Base-by-base conservation (phyloP, 2,113 vertebrate genomes). In the Microcebus tavaratra region DNA sequence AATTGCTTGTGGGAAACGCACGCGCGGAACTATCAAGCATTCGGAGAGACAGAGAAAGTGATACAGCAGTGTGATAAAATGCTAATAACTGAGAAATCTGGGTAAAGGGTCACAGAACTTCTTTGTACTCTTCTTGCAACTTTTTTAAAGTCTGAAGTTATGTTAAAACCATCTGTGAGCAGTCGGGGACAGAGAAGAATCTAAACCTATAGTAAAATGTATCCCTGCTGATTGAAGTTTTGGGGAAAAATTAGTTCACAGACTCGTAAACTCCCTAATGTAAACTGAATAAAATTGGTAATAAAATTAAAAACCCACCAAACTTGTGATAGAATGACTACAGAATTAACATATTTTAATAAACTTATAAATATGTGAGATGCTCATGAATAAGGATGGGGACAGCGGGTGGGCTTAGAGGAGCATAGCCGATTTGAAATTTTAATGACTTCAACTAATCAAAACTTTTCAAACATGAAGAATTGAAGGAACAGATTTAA, bases 51-150 rank as follows among this genome's bases (percentile, higher is more conserved):
- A 45, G n/a, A n/a, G 21, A n/a, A 45, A 57, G n/a, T 63, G 5
- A 42, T 42, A 29, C 14, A 10, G 2, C 29, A 55, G 3, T 3
- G 15, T 9, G 21, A 27, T 42, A 15, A 79, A 29, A 21, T 10
- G 10, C 1, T 21, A 5, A 20, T n/a, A 3, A 6, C 12, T 6
- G 6, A 27, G 48, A 10, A 10, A 4, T 39, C 3, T 17, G 10
- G 5, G 10, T 34, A 14, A 29, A 39, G 27, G 36, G 18, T 55
- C 7, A 3, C 1, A 14, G n/a, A 65, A 55, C n/a, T n/a, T 61
- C 57, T 18, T 39, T 15, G n/a, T 34, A 11, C 29, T 10, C 6
- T 50, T 34, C 17, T 31, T 45, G 27, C 17, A 34, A 42, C 15
- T 6, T 31, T 31, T 7, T 63, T 7, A 31, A 82, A 8, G 34